Conservation (phyloP, 2,113 vertebrate genomes). For the Clarias magur region DNA sequence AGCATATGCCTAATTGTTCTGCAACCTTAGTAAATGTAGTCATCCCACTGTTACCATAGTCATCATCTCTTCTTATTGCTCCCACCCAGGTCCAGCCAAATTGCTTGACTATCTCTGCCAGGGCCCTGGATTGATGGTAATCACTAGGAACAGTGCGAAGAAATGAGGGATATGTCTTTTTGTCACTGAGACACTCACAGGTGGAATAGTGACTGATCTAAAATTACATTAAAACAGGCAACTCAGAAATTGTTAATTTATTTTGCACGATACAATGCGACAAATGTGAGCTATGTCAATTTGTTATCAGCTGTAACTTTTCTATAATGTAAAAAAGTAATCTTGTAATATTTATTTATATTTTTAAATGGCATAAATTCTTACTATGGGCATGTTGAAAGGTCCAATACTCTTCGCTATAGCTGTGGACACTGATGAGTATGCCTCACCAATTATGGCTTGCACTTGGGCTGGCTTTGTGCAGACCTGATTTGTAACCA, state of each 20-base stretch:
- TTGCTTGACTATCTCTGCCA: slow-evolving; percentile 57
- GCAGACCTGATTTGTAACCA: slow-evolving; percentile 56
- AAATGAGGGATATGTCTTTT: slow-evolving; percentile 55
- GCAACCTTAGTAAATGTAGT: slow-evolving; percentile 54
- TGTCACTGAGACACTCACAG: slow-evolving; percentile 62
- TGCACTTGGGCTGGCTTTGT: slow-evolving; percentile 63
- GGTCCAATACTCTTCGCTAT: slow-evolving; percentile 43
- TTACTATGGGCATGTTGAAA: slow-evolving; percentile 75
- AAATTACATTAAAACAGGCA: not conserved
- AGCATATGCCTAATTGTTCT: slow-evolving; percentile 52
- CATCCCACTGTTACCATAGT: slow-evolving; percentile 62
- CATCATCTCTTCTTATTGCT: slow-evolving; percentile 55
- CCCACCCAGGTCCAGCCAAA: slow-evolving; percentile 65
- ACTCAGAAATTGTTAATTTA: not conserved
- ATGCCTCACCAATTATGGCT: slow-evolving; percentile 75
- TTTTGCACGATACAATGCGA: not conserved
- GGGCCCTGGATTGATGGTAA: slow-evolving; percentile 57
- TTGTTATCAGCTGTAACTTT: not conserved
- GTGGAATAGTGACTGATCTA: slow-evolving; percentile 63
- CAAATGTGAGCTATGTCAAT: not conserved
- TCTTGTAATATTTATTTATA: not conserved
- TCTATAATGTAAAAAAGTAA: not conserved
- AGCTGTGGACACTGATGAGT: slow-evolving; percentile 69
- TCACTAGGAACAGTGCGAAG: slow-evolving; percentile 64
- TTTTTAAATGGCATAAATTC: slow-evolving; percentile 20